phyloP scores from a whole-genome alignment of 1,140 invertebrate species.

The Euura saliciscinereae region DNA sequence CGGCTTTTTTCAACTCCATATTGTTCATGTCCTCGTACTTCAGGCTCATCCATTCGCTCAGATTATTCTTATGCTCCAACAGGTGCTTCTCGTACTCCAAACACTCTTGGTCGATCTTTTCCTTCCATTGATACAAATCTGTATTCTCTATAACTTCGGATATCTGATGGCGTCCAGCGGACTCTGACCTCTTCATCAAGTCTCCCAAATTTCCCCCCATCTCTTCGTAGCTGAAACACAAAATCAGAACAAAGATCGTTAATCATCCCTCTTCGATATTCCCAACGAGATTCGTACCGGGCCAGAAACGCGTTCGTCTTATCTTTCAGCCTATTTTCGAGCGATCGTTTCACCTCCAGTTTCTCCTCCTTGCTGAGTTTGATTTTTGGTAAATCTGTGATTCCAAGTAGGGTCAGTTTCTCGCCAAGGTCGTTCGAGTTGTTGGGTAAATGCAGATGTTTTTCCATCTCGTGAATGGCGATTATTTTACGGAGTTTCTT shows the following conservation, averaged over 20 bases:
- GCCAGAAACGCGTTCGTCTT: slow-evolving; percentile 34
- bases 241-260: slow-evolving; percentile 2
- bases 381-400: slow-evolving; percentile 35
- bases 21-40: slow-evolving; percentile 35
- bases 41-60: slow-evolving; percentile 39
- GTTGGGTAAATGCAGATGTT: slow-evolving; percentile 36
- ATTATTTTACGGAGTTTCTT: slow-evolving; percentile 31
- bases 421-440: slow-evolving; percentile 28
- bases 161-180: slow-evolving; percentile 25
- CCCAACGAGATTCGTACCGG: slow-evolving; percentile 21
- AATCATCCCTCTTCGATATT: neutral
- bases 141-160: slow-evolving; percentile 25
- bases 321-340: slow-evolving; percentile 35
- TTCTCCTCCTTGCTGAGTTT: slow-evolving; percentile 38
- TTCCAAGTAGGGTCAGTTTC: slow-evolving; percentile 38
- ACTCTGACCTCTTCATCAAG: slow-evolving; percentile 33
- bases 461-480: slow-evolving; percentile 33
- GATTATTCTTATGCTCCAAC: slow-evolving; percentile 25
- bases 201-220: slow-evolving; percentile 37
- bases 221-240: slow-evolving; percentile 36
- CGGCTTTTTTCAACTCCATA: slow-evolving; percentile 35
- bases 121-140: slow-evolving; percentile 39
- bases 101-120: slow-evolving; percentile 43
- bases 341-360: slow-evolving; percentile 31
- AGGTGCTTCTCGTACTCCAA: slow-evolving; percentile 36